These are phyloP conservation scores for Plebejus argus DNA, from an alignment of 2,888 invertebrate genomes.

Conservation along the genomic window DNA sequence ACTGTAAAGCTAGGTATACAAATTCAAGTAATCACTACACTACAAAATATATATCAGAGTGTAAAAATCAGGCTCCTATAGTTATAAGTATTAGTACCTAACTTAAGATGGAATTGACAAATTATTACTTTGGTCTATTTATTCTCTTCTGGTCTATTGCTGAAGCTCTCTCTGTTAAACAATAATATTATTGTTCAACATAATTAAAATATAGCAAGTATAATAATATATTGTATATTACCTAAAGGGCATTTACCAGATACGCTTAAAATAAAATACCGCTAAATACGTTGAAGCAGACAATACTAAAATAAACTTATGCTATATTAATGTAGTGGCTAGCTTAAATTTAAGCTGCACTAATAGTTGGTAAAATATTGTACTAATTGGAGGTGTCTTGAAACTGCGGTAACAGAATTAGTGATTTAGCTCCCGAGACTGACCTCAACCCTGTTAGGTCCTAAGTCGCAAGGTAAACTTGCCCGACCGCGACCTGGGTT, in stretches of 20 bases:
- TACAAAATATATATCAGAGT: too few relatives aligned
- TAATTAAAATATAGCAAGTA: not conserved
- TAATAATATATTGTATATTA: not conserved
- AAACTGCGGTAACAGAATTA: slow-evolving; percentile 11
- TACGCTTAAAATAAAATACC: not conserved
- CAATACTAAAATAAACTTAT: not conserved
- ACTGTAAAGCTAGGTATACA: too few relatives aligned
- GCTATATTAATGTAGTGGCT: not conserved
- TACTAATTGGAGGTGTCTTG: slow-evolving; percentile 18
- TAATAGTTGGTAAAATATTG: not conserved
- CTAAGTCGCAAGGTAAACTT: slow-evolving; percentile 17
- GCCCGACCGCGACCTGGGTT: not conserved
- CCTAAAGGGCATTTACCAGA: not conserved
- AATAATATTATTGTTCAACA: too few relatives aligned
- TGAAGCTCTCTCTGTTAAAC: too few relatives aligned
- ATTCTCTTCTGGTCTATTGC: too few relatives aligned
- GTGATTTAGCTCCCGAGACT: slow-evolving; percentile 5
- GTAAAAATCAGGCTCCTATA: too few relatives aligned
- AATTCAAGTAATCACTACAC: too few relatives aligned
- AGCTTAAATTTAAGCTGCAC: not conserved
- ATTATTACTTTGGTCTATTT: too few relatives aligned
- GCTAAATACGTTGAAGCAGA: not conserved
- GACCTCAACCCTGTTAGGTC: slow-evolving; percentile 13
- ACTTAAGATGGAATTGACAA: too few relatives aligned
- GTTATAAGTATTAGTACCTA: too few relatives aligned